Percentiles rank a stretch among this genome's conserved stretches.
Evolutionary conservation across 2,888 invertebrate species (phyloP).

Genomic region (Lycocerus yunnanus): DNA sequence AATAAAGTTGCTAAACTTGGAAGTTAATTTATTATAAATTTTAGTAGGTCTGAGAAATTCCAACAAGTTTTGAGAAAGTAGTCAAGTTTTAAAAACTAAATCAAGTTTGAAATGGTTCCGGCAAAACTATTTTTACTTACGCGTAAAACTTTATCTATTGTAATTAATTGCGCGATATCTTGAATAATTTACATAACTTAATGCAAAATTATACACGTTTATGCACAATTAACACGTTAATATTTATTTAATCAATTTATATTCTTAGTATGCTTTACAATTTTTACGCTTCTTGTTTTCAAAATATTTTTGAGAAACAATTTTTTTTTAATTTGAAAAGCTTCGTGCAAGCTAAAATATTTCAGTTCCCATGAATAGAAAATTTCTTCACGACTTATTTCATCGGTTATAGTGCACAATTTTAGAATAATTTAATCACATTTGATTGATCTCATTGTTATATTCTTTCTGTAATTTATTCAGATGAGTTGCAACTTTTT

Average conservation of each 20-base stretch:
- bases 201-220: not conserved
- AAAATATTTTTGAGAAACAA: not conserved
- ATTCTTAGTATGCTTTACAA: not conserved
- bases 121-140: not conserved
- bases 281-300: not conserved
- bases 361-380: not conserved
- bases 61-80: constrained; percentile 1
- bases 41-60: constrained; percentile 3
- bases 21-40: not conserved
- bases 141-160: not conserved
- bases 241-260: not conserved
- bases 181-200: not conserved
- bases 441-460: not conserved
- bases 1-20: not conserved
- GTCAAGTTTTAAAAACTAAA: constrained; percentile 3
- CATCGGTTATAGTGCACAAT: not conserved
- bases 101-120: constrained; percentile 1
- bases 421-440: not conserved
- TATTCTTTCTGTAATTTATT: not conserved
- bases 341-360: not conserved
- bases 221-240: not conserved
- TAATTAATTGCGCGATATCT: not conserved
- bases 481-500: not conserved
- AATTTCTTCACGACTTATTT: not conserved
- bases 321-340: not conserved